A percentile compares a stretch with the other conserved stretches of the same genome.
Conservation (phyloP, 2,113 vertebrate species). For the Sturnira hondurensis region DNA sequence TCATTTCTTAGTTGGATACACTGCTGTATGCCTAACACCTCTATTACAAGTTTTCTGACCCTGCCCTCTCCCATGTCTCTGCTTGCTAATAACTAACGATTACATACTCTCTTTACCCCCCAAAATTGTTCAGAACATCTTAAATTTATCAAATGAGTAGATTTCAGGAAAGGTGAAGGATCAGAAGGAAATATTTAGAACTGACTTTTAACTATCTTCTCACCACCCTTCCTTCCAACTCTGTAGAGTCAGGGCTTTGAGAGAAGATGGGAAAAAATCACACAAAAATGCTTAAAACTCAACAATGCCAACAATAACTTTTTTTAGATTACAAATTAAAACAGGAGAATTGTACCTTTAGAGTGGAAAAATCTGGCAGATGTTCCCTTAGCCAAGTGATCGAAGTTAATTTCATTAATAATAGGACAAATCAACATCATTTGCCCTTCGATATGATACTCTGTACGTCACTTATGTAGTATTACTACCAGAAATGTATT, state of each 20-base stretch:
- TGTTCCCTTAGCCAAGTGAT: not conserved
- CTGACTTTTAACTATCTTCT: not conserved
- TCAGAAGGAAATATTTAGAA: not conserved
- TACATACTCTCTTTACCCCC: not conserved
- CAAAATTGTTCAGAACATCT: not conserved
- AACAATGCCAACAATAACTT: not conserved
- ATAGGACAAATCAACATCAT: not conserved
- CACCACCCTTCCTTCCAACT: not conserved
- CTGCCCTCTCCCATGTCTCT: not conserved
- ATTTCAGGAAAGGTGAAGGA: not conserved
- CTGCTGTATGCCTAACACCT: not conserved
- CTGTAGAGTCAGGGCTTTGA: not conserved
- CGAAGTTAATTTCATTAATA: not conserved
- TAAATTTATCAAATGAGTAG: not conserved
- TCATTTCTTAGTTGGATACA: not conserved
- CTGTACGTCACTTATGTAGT: not conserved
- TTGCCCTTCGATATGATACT: not conserved
- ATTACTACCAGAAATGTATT: not conserved
- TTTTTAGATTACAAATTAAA: not conserved
- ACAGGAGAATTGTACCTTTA: not conserved
- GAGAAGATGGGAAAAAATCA: not conserved
- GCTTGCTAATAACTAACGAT: not conserved
- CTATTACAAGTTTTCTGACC: not conserved
- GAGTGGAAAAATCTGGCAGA: not conserved
- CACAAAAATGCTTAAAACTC: not conserved